These are phyloP conservation scores for Adela reaumurella DNA, from an alignment of 2,888 invertebrate genomes.

Conservation along the genomic window DNA sequence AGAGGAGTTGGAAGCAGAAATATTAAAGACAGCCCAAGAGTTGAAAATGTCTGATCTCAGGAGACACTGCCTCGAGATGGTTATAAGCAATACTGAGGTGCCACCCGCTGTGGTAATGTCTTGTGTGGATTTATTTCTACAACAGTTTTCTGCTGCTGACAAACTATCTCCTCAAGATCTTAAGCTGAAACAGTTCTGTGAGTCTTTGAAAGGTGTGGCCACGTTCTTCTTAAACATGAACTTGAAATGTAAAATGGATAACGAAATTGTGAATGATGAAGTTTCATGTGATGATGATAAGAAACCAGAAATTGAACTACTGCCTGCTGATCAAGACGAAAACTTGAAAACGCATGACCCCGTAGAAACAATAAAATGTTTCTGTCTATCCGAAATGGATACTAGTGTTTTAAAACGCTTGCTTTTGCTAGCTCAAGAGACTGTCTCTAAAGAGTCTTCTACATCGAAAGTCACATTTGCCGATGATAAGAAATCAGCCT, in stretches of 20 bases:
- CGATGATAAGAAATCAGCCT: constrained; percentile 40
- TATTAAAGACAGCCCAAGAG: constrained; percentile 56
- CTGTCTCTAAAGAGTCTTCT: constrained; percentile 33
- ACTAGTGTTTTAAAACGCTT: constrained; percentile 62
- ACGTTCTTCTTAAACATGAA: background rate
- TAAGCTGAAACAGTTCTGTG: constrained; percentile 19
- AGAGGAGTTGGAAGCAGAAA: constrained; percentile 49
- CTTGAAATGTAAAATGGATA: no score
- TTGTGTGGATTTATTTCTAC: constrained; percentile 41
- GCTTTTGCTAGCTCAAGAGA: constrained; percentile 54
- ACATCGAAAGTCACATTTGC: constrained; percentile 57
- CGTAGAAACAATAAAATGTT: constrained; percentile 11
- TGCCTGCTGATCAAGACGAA: background rate
- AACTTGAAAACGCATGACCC: constrained; percentile 5
- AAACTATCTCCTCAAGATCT: constrained; percentile 12
- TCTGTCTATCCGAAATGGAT: constrained; percentile 52
- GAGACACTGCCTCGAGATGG: constrained; percentile 67
- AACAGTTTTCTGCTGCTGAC: constrained; percentile 11
- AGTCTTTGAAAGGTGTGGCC: constrained; percentile 18
- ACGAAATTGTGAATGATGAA: no score
- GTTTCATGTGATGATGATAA: no score
- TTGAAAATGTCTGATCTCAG: constrained; percentile 70
- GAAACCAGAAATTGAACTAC: constrained; percentile 2
- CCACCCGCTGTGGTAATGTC: constrained; percentile 57
- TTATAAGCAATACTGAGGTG: constrained; percentile 62